Evolutionary conservation across 2,888 invertebrate species (phyloP), one percentile per base, ranked within the genome.

Genomic region (Pseudococcus jackbeardsleyi): DNA sequence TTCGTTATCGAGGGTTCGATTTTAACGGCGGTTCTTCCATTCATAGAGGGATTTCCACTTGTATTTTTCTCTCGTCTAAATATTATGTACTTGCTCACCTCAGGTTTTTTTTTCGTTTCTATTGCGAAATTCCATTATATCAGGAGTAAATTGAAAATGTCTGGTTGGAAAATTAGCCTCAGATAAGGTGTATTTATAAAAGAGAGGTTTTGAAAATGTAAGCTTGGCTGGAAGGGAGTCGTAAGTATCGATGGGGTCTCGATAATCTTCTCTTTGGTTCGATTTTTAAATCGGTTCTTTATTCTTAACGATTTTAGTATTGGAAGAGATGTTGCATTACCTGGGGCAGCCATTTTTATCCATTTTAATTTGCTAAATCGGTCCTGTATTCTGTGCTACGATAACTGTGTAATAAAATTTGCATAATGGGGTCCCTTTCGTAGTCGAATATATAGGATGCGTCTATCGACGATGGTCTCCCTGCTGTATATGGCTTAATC

Each of bases 101-200:
- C 2, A 9, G 11, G 39, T 7, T 82, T 82, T 46, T 82, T 82
- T 46, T 46, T 42, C 46, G 46, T n/a, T n/a, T n/a, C 79, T 82
- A 5, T 33, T 6, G 33, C 33, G 12, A 77, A 77, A 77, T 72
- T 72, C 72, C 33, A 72, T 72, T 72, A 33, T 12, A 26, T 72
- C 72, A 26, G 26, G 42, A 17, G 79, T 82, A 82, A 82, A 82
- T 82, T 82, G 79, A 82, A 82, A 82, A 82, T 82, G 33, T 82
- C 19, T 46, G 11, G 77, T 39, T 46, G 46, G 19, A 46, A 82
- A 82, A 82, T 82, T 82, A 82, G 79, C 46, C 79, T 46, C 19
- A 19, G 46, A 82, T 82, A 82, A 82, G 46, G 5, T 33, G 11
- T 46, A 82, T n/a, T 46, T 77, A 17, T 50, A 54, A n/a, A 54